These are phyloP conservation scores for Hafferia zeledoni DNA, from an alignment of 2,797 vertebrate genomes.

Conservation along the genomic window DNA sequence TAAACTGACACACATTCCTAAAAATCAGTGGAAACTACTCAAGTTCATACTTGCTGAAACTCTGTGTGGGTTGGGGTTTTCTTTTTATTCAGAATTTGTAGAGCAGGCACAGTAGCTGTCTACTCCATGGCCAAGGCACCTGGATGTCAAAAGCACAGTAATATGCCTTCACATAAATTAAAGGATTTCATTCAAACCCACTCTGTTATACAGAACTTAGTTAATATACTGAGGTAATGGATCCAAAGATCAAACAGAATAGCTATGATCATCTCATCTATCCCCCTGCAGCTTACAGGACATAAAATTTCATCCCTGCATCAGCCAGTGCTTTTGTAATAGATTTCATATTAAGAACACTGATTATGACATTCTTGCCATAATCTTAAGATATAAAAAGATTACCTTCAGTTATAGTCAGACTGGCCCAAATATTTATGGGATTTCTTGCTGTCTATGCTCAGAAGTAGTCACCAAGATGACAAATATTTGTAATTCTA, in stretches of 20 bases:
- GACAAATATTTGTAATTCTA: background rate
- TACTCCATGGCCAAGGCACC: background rate
- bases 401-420: background rate
- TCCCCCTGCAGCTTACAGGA: background rate
- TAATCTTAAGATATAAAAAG: background rate
- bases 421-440: background rate
- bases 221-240: background rate
- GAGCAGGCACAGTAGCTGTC: background rate
- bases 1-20: background rate
- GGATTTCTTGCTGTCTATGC: background rate
- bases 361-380: background rate
- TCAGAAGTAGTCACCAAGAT: background rate
- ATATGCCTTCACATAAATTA: background rate
- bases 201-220: background rate
- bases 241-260: background rate
- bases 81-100: background rate
- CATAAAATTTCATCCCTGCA: background rate
- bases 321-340: background rate
- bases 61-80: background rate
- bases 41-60: background rate
- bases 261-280: background rate
- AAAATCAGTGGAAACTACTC: background rate
- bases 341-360: background rate
- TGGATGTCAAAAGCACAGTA: background rate
- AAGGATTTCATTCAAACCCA: background rate